Conservation (phyloP, 1,140 invertebrate species). For the Panulirus ornatus region DNA sequence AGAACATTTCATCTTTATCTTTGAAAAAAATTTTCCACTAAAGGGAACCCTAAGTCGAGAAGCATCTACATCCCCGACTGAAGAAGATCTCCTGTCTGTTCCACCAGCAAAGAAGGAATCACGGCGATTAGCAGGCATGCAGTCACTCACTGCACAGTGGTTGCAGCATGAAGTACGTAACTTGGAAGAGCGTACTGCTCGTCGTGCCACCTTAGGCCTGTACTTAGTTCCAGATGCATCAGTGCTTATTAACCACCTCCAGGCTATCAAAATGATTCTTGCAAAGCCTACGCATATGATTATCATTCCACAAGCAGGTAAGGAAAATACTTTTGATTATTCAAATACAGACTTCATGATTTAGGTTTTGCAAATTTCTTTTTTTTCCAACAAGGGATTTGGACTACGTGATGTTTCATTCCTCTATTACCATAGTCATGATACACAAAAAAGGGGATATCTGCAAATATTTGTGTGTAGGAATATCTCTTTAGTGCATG, state of each 20-base stretch:
- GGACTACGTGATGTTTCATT: too few relatives aligned
- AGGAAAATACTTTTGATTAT: constrained; percentile 21
- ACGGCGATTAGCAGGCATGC: constrained; percentile 80
- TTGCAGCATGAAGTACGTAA: constrained; percentile 86
- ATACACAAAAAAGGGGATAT: too few relatives aligned
- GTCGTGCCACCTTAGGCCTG: constrained; percentile 63
- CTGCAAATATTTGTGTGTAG: too few relatives aligned
- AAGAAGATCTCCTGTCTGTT: constrained; percentile 48
- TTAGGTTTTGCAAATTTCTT: too few relatives aligned
- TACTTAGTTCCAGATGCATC: constrained; percentile 74
- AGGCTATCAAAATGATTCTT: constrained; percentile 61
- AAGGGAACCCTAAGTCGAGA: constrained; percentile 46
- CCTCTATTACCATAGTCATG: too few relatives aligned
- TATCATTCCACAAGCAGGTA: constrained; percentile 73
- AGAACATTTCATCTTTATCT: too few relatives aligned
- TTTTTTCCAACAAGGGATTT: too few relatives aligned
- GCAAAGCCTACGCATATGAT: constrained; percentile 70
- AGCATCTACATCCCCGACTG: constrained; percentile 52
- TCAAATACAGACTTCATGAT: too few relatives aligned
- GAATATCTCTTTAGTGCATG: too few relatives aligned
- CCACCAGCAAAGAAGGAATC: constrained; percentile 50
- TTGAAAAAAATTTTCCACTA: too few relatives aligned
- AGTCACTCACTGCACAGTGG: constrained; percentile 87
- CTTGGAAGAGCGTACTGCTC: constrained; percentile 81
- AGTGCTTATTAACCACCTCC: constrained; percentile 66